Base-by-base conservation (phyloP, 2,888 invertebrate species). In the Eilema caniola region DNA sequence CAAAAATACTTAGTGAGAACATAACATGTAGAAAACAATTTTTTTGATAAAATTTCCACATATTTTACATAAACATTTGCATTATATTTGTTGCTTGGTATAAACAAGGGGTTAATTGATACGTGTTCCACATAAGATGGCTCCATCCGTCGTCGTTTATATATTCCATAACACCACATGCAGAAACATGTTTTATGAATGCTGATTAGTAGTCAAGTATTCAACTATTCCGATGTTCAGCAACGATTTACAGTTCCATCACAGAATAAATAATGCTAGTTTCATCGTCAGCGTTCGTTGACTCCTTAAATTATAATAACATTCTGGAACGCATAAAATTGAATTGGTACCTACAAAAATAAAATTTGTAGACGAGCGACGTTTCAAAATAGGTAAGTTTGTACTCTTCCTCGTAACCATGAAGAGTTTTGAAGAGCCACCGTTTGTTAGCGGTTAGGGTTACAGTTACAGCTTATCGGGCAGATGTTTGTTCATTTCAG, bases 131-230 rank as follows among this genome's bases (percentile, higher is more conserved):
- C n/a, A 31, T 28, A 31, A 60, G 63, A 47, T 47, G 28, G 20
- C 23, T 64, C 12, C 20, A 12, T 64, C 20, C 33, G 11, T n/a
- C 20, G 11, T 11, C 28, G 12, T 12, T 31, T 65, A 33, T 4
- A 57, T 57, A 57, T 66, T 66, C 57, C 31, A 66, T 20, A 65
- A 57, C 57, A 65, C 20, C 31, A 70, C 66, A 60, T 67, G 69
- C n/a, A 67, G 47, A 69, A 70, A 66, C 57, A 66, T 70, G 8
- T 57, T 47, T 74, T 56, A 72, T 68, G 61, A 59, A 68, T 66
- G 69, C 59, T 66, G 24, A 63, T 70, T 41, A 28, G 16, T 60
- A 69, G 66, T 53, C 65, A 69, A 60, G 11, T 31, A 60, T 37
- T 53, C 25, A 20, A 47, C 12, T 31, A 60, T 37, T 53, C 25